Evolutionary conservation across 1,140 invertebrate genomes (phyloP), one percentile per base, ranked within the genome.

Genomic region (Caenorhabditis briggsae): DNA sequence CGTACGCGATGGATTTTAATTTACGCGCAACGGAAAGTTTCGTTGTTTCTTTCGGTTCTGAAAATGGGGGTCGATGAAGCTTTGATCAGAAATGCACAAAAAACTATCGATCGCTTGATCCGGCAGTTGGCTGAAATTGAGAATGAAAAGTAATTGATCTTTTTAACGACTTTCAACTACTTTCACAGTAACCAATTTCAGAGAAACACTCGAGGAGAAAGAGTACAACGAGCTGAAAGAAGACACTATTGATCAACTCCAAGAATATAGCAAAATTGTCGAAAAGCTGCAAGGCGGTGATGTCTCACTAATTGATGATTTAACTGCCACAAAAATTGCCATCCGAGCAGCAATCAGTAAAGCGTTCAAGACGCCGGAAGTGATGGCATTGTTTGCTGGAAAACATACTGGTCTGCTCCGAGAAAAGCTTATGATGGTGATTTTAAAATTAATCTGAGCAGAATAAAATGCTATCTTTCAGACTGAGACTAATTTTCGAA

Each of bases 281-380:
- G 53, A 56, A 78, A 18, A 20, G 2, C 94, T 96, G 91, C 83
- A 92, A 82, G 94, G 94, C 85, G 95, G 95, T 43, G 94, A 96
- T 92, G 94, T 96, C 82, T 95, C 95, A 56, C 90, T 96, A 59
- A 93, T 96, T 16, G 95, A 95, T 93, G 92, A 95, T 70, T 88
- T 95, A 14, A 94, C 94, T 90, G 93, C 94, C 11, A 94, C 95
- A 93, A 95, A 95, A 91, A 90, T 95, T 93, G 95, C 95, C 11
- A 95, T 95, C 74, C 95, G 95, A 93, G 95, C 95, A 90, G 95
- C 95, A 82, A 95, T 96, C 41, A 95, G 95, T 87, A 93, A 95
- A 91, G 95, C 95, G 9, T 96, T 96, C 90, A 94, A 95, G 93
- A 96, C 95, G 7, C 95, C 95, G 43, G 95, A 95, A 92, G 95